Conservation (phyloP, 2,888 invertebrate species). For the Tholera decimalis region DNA sequence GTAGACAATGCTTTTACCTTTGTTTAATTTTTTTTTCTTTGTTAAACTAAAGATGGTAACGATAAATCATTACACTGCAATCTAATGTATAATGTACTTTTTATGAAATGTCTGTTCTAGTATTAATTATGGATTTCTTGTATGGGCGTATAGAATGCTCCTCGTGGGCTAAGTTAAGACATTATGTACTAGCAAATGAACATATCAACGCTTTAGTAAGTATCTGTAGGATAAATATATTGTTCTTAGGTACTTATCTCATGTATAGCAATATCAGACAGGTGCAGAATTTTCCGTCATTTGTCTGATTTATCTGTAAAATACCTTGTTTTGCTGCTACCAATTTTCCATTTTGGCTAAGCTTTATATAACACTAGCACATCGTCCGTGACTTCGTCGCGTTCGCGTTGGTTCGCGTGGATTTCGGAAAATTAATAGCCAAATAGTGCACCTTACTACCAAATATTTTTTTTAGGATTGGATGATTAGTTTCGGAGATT, state of each 20-base stretch:
- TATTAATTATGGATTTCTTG: not conserved
- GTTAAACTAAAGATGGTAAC: not conserved
- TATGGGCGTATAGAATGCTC: not conserved
- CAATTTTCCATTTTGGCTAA: not conserved
- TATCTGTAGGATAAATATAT: conserved; percentile 3
- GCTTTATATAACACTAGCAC: not conserved
- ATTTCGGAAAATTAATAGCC: no score
- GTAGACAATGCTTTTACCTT: not conserved
- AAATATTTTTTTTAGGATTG: no score
- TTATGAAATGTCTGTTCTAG: not conserved
- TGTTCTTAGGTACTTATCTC: conserved; percentile 7
- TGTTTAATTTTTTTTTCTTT: not conserved
- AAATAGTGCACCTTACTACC: no score
- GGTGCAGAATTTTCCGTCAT: not conserved
- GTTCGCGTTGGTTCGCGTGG: no score
- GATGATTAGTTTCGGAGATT: no score
- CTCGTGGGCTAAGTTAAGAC: not conserved
- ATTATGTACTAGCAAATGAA: conserved; percentile 1
- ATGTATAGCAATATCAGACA: conserved; percentile 14
- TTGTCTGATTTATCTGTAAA: conserved; percentile 13
- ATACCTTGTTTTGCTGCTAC: not conserved
- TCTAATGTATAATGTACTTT: not conserved
- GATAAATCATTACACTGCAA: not conserved
- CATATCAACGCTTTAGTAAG: not conserved
- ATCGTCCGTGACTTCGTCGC: no score